Evolutionary conservation across 2,888 invertebrate genomes (phyloP).

Genomic region (Tachina grossa): DNA sequence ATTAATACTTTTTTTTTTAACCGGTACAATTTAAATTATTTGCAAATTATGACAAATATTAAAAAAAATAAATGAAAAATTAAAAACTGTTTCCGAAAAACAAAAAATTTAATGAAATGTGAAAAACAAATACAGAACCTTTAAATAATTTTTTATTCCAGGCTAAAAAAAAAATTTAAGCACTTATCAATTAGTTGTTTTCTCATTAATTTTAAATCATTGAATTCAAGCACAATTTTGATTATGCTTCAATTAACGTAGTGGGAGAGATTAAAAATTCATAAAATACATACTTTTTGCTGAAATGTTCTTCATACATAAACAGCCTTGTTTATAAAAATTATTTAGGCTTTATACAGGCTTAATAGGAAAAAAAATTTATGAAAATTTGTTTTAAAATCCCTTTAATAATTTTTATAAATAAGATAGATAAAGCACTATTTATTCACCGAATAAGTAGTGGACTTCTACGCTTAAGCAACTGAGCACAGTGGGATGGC

Average conservation of each 20-base stretch:
- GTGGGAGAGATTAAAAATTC: not conserved
- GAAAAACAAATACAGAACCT: not conserved
- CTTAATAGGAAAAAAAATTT: too few species aligned
- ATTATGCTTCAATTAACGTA: not conserved
- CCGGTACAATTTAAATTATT: conserved; percentile 32
- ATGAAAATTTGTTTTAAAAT: too few species aligned
- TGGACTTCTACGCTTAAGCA: too few species aligned
- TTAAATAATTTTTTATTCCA: not conserved
- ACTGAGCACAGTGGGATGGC: too few species aligned
- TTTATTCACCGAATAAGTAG: too few species aligned
- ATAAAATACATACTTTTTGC: not conserved
- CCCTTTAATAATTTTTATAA: too few species aligned
- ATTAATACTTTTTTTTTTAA: not conserved
- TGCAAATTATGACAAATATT: not conserved
- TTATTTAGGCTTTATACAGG: too few species aligned
- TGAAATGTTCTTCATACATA: not conserved
- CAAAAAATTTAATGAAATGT: not conserved
- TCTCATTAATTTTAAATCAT: too few species aligned
- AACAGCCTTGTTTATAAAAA: too few species aligned
- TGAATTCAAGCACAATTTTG: not conserved
- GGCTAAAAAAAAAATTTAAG: not conserved
- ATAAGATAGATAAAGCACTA: too few species aligned
- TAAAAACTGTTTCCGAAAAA: not conserved
- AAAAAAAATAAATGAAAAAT: not conserved
- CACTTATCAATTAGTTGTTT: too few species aligned